phyloP scores from a whole-genome alignment of 2,888 invertebrate species.

The Clitarchus hookeri region DNA sequence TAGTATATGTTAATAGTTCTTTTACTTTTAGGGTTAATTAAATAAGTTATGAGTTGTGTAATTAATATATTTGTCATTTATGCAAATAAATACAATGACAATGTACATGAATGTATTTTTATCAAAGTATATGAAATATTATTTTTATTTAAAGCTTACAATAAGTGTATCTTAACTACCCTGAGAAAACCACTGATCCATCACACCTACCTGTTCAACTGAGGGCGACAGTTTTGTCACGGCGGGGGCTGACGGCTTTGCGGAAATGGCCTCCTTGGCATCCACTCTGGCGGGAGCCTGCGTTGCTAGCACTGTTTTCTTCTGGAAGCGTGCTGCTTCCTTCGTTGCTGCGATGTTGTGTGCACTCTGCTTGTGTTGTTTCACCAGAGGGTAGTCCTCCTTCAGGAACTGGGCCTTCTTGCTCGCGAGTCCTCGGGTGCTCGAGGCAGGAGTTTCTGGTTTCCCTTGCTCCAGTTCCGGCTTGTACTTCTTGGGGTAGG shows the following conservation, averaged over 20 bases:
- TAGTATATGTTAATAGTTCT: too few relatives aligned
- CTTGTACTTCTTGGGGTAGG: constrained; percentile 64
- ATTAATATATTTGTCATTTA: too few relatives aligned
- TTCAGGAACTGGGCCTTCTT: constrained; percentile 21
- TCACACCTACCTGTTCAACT: constrained; percentile 21
- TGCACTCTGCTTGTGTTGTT: constrained; percentile 26
- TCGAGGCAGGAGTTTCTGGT: neutral
- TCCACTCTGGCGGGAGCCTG: constrained; percentile 29
- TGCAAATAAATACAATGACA: too few relatives aligned
- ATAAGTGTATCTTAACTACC: too few relatives aligned
- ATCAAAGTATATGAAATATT: too few relatives aligned
- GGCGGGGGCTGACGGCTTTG: neutral
- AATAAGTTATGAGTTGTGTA: too few relatives aligned
- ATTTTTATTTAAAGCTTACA: too few relatives aligned
- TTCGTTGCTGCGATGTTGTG: constrained; percentile 30
- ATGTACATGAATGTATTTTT: too few relatives aligned
- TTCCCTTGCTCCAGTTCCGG: constrained; percentile 48
- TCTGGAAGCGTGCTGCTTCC: constrained; percentile 33
- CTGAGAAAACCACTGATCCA: too few relatives aligned
- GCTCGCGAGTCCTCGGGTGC: neutral
- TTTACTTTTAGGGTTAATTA: too few relatives aligned
- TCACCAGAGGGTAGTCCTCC: constrained; percentile 22
- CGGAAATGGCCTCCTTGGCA: neutral
- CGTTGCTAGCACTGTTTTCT: constrained; percentile 18
- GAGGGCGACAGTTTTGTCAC: neutral